These are phyloP conservation scores for Schlechtendalia chinensis DNA, from an alignment of 1,140 invertebrate genomes.

Conservation along the genomic window DNA sequence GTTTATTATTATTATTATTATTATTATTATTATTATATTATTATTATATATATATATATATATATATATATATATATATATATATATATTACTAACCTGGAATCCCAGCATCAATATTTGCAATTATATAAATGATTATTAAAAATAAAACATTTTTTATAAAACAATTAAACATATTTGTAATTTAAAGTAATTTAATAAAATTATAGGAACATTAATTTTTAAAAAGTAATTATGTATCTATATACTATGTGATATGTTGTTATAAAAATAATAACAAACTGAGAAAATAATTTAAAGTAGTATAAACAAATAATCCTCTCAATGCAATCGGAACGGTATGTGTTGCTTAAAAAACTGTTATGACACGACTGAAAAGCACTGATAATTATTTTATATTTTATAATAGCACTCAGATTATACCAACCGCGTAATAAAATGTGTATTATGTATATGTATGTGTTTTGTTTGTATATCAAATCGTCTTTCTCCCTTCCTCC, in stretches of 20 bases:
- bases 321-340: background rate
- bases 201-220: background rate
- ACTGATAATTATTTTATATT: conserved; percentile 15
- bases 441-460: background rate
- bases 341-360: conserved; percentile 8
- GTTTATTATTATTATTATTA: no score
- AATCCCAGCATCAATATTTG: background rate
- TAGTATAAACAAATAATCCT: background rate
- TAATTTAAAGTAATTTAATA: background rate
- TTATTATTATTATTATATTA: no score
- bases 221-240: background rate
- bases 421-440: conserved; percentile 10
- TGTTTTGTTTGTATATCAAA: conserved; percentile 26
- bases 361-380: background rate
- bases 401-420: conserved; percentile 9
- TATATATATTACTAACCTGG: background rate
- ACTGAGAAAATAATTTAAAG: background rate
- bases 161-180: background rate
- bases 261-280: background rate
- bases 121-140: background rate
- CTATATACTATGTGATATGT: background rate
- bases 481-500: background rate
- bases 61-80: no score
- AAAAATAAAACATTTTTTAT: background rate
- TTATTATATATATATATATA: no score